Conservation (phyloP, 2,797 vertebrate species). For the Carapus acus region DNA sequence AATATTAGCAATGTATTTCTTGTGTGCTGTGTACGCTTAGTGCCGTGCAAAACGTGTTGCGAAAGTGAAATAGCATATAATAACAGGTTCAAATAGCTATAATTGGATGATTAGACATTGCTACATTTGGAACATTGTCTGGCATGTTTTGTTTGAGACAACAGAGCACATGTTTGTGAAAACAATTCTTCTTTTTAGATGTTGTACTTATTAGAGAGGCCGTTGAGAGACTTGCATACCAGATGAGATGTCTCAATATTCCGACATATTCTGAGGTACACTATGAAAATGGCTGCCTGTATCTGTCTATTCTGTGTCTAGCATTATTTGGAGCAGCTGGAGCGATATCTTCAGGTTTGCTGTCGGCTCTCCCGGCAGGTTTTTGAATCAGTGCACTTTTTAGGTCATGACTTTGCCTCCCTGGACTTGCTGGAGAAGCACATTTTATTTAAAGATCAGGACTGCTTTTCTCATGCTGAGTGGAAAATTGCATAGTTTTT, state of each 20-base stretch:
- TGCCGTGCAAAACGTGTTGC: constrained; percentile 2
- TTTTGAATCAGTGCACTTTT: constrained; percentile 31
- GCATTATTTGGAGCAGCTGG: constrained; percentile 53
- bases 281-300: constrained; percentile 7
- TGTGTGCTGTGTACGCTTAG: constrained; percentile 4
- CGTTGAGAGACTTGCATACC: neutral
- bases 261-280: too few relatives aligned
- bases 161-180: too few relatives aligned
- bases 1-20: neutral
- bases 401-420: constrained; percentile 32
- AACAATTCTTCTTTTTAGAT: too few relatives aligned
- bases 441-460: constrained; percentile 6
- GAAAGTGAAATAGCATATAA: constrained; percentile 21
- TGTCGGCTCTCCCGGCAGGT: constrained; percentile 20
- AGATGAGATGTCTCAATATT: constrained; percentile 11
- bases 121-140: neutral
- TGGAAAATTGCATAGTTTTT: neutral
- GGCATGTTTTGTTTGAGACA: too few relatives aligned
- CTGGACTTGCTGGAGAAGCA: constrained; percentile 7
- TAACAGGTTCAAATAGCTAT: constrained; percentile 43
- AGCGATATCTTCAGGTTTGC: constrained; percentile 30
- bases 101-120: constrained; percentile 32
- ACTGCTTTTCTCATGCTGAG: neutral
- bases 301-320: constrained; percentile 19
- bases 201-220: too few relatives aligned